These are phyloP conservation scores for Leucophenga varia DNA, from an alignment of 1,140 invertebrate genomes.

Conservation along the genomic window DNA sequence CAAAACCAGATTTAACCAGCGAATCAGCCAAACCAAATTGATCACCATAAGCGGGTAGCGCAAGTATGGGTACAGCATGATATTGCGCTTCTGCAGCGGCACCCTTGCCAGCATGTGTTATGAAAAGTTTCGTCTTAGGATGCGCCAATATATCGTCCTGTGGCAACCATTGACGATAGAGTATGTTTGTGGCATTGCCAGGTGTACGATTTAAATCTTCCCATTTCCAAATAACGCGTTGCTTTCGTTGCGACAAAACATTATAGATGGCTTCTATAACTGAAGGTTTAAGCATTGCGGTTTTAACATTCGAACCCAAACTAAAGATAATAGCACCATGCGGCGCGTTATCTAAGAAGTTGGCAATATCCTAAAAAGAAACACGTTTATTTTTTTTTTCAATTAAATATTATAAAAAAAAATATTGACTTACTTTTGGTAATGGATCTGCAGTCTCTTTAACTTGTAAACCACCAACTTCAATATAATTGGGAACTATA, in stretches of 20 bases:
- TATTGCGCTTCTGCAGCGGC: slow-evolving; percentile 57
- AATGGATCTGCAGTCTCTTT: slow-evolving; percentile 21
- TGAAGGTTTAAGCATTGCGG: not conserved
- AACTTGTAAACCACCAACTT: slow-evolving; percentile 45
- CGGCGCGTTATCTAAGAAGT: slow-evolving; percentile 27
- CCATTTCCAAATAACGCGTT: slow-evolving; percentile 59
- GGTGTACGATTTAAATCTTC: slow-evolving; percentile 27
- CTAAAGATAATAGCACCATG: slow-evolving; percentile 37
- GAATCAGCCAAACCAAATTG: slow-evolving; percentile 58
- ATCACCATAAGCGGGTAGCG: slow-evolving; percentile 52
- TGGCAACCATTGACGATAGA: slow-evolving; percentile 60
- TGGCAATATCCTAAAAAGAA: slow-evolving; percentile 36
- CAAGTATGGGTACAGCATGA: slow-evolving; percentile 57
- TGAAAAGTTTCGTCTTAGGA: slow-evolving; percentile 56
- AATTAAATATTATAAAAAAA: not conserved
- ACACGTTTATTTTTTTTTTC: slow-evolving; percentile 7
- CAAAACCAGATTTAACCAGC: slow-evolving; percentile 54
- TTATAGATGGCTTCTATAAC: slow-evolving; percentile 13
- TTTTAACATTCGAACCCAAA: slow-evolving; percentile 31
- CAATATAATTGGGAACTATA: slow-evolving; percentile 30
- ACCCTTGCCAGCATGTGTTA: slow-evolving; percentile 58
- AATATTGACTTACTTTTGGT: slow-evolving; percentile 27
- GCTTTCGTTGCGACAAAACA: slow-evolving; percentile 46
- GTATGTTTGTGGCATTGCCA: slow-evolving; percentile 57
- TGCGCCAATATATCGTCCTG: slow-evolving; percentile 60